These are phyloP conservation scores for Gonocerus acuteangulatus DNA, from an alignment of 2,888 invertebrate genomes.

Conservation along the genomic window DNA sequence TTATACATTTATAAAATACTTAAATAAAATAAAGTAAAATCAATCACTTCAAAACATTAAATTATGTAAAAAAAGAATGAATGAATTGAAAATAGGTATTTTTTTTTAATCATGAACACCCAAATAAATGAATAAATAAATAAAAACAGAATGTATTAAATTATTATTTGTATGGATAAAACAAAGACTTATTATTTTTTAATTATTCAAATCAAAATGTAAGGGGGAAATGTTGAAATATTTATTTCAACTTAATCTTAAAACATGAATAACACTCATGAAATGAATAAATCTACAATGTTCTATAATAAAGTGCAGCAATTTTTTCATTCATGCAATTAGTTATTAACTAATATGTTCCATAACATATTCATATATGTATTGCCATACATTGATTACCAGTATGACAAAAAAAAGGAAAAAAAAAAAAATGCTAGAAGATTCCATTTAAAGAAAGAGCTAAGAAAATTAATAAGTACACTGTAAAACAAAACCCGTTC, in stretches of 20 bases:
- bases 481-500: conserved; percentile 14
- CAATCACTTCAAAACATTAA: conserved; percentile 36
- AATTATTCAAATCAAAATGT: conserved; percentile 38
- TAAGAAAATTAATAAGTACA: conserved; percentile 10
- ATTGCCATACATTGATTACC: conserved; percentile 6
- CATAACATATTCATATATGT: conserved; percentile 21
- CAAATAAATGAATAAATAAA: conserved; percentile 34
- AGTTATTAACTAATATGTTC: conserved; percentile 25
- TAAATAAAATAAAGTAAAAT: conserved; percentile 32
- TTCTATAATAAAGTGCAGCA: conserved; percentile 42
- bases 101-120: conserved; percentile 23
- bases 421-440: conserved; percentile 14
- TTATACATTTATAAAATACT: conserved; percentile 35
- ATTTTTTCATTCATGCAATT: conserved; percentile 26
- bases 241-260: not conserved
- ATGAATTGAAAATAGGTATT: too few relatives aligned
- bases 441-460: conserved; percentile 24
- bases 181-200: too few relatives aligned
- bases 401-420: conserved; percentile 1
- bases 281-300: conserved; percentile 25
- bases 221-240: conserved; percentile 42
- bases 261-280: conserved; percentile 17
- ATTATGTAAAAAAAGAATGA: conserved; percentile 29
- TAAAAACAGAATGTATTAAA: too few relatives aligned
- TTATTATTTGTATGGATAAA: too few relatives aligned